phyloP scores from a whole-genome alignment of 2,113 vertebrate species.

The Rhinoptilus africanus region DNA sequence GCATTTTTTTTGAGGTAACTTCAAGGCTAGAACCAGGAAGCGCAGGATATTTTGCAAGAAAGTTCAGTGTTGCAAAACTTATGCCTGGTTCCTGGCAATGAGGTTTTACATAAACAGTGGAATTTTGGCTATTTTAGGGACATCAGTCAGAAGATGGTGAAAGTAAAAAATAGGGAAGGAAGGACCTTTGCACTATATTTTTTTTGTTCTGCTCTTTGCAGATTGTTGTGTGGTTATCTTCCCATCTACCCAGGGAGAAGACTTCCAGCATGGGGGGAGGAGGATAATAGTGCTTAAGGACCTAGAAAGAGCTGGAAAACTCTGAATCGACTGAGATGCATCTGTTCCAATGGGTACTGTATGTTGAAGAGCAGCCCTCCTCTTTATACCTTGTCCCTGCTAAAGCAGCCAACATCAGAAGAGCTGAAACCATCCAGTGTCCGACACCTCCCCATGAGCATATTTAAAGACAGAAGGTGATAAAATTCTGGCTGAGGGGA shows the following conservation, averaged over 20 bases:
- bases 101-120: neutral
- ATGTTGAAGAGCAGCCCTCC: neutral
- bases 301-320: neutral
- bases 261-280: neutral
- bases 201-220: neutral
- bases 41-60: neutral
- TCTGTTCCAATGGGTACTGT: neutral
- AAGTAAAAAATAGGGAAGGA: conserved; percentile 14
- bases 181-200: neutral
- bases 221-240: neutral
- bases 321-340: neutral
- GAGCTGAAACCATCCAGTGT: neutral
- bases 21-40: neutral
- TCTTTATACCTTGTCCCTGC: neutral
- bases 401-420: neutral
- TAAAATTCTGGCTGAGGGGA: neutral
- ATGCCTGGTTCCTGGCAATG: neutral
- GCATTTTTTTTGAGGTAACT: neutral
- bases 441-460: neutral
- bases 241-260: neutral
- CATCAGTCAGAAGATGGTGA: neutral
- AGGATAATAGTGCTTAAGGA: neutral
- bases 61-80: neutral
- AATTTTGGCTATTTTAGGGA: neutral
- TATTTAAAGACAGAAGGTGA: neutral